Evolutionary conservation across 2,113 vertebrate species (phyloP).

Genomic region (Ochotona princeps): DNA sequence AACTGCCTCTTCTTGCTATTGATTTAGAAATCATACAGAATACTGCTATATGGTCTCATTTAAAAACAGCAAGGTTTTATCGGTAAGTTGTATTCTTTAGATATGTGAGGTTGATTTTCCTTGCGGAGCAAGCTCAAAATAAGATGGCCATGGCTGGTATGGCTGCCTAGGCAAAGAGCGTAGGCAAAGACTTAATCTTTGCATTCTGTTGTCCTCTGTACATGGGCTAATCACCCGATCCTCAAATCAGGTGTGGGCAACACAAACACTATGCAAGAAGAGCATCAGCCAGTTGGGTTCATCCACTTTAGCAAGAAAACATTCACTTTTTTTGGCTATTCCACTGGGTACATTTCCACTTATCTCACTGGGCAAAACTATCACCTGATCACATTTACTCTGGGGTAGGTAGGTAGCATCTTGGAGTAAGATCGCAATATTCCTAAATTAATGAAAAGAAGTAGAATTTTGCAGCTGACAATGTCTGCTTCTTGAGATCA

Average conservation of each 20-base stretch:
- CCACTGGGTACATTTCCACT: background rate
- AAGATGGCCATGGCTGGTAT: background rate
- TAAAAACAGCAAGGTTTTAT: background rate
- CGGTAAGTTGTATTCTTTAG: background rate
- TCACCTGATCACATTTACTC: background rate
- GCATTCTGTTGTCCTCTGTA: background rate
- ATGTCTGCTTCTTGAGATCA: background rate
- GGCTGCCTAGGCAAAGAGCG: background rate
- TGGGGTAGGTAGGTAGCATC: background rate
- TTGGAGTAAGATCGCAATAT: background rate
- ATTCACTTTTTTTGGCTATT: background rate
- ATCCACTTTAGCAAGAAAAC: background rate
- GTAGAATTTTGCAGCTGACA: background rate
- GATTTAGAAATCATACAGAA: conserved; percentile 34
- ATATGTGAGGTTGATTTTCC: background rate
- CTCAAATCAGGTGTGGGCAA: accelerated
- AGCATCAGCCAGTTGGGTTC: too few species aligned
- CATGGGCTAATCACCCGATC: background rate
- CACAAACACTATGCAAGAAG: background rate
- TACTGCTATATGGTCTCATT: background rate
- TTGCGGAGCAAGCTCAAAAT: background rate
- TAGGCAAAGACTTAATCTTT: background rate
- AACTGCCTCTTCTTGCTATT: background rate
- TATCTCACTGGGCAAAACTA: background rate
- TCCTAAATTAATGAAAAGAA: background rate